Percentiles rank a stretch among this genome's conserved stretches.
Conservation (phyloP, 64 coral and sea anemone genomes). For the Anthopleura sola region DNA sequence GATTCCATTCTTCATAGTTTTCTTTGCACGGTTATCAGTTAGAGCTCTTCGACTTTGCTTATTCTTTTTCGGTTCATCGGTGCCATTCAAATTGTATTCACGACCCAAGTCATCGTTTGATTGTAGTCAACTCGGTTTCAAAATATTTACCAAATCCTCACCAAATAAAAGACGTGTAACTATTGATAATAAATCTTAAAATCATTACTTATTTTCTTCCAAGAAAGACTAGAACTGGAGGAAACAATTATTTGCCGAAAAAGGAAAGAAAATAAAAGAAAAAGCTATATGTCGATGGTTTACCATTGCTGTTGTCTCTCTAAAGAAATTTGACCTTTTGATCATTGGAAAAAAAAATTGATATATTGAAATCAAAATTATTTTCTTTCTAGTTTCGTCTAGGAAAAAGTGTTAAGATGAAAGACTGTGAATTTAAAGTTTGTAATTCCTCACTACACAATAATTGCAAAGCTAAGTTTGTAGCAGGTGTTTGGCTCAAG, state of each 20-base stretch:
- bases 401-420: background rate
- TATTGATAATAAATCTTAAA: background rate
- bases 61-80: background rate
- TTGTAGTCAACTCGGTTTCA: background rate
- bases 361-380: background rate
- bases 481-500: slow-evolving; percentile 67
- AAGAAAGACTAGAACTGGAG: too few relatives aligned
- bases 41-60: too few relatives aligned
- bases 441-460: background rate
- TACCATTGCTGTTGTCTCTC: background rate
- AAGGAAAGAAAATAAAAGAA: background rate
- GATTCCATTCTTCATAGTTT: too few relatives aligned
- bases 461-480: background rate
- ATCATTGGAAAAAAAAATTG: background rate
- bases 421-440: background rate
- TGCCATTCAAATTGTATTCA: background rate
- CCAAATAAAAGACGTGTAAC: background rate
- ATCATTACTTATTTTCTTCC: background rate
- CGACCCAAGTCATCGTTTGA: background rate
- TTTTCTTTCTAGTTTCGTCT: background rate
- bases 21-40: too few relatives aligned
- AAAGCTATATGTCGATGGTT: too few relatives aligned
- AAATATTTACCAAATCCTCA: background rate
- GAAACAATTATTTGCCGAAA: too few relatives aligned
- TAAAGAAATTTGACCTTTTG: background rate